These are phyloP conservation scores for Cryptomyrus ogoouensis DNA, from an alignment of 2,113 vertebrate species.

Conservation along the genomic window DNA sequence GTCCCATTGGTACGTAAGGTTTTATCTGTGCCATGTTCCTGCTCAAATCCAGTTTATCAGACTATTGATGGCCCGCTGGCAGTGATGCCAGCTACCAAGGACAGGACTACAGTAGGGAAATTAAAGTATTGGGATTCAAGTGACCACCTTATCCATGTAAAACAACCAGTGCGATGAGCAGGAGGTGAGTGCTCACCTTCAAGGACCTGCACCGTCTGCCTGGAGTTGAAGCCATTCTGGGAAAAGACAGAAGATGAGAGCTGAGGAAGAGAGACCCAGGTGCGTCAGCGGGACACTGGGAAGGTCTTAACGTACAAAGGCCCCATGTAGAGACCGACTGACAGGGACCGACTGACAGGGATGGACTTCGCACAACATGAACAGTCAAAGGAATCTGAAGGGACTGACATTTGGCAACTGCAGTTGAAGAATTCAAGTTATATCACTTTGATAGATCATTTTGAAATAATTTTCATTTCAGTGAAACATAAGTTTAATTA, in stretches of 20 bases:
- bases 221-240: constrained; percentile 91
- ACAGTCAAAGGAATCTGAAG: not conserved
- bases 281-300: not conserved
- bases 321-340: not conserved
- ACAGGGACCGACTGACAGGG: no score
- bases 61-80: not conserved
- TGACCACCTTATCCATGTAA: not conserved
- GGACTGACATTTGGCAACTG: not conserved
- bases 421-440: not conserved
- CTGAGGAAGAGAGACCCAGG: not conserved
- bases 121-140: not conserved
- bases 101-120: not conserved
- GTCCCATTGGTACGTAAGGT: not conserved
- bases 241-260: constrained; percentile 5
- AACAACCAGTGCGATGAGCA: not conserved
- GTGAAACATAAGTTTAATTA: no score
- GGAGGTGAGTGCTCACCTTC: constrained; percentile 66
- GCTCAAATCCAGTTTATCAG: not conserved
- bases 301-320: not conserved
- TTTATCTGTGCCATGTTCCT: not conserved
- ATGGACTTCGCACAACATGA: not conserved
- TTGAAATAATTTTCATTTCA: not conserved
- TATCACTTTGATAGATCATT: not conserved
- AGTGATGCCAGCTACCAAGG: not conserved
- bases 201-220: constrained; percentile 76